Conservation (phyloP, 2,113 vertebrate species). For the Phoenicopterus ruber region DNA sequence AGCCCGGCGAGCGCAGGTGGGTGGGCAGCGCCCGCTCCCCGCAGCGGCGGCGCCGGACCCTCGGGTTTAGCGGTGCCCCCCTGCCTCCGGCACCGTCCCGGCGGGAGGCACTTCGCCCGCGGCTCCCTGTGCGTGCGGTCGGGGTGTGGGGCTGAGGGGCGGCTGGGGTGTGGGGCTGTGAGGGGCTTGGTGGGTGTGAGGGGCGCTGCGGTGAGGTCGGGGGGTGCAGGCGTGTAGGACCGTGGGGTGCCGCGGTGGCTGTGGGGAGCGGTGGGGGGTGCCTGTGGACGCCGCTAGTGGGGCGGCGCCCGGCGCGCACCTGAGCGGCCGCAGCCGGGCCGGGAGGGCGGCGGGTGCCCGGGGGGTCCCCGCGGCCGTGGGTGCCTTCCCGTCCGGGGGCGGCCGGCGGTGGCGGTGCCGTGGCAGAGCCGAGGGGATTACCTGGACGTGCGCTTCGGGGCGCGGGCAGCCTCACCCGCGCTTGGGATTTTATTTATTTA, state of each 20-base stretch:
- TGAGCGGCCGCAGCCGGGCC: neutral
- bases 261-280: too few species aligned
- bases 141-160: neutral
- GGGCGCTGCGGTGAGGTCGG: neutral
- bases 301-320: neutral
- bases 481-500: neutral
- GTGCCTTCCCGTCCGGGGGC: neutral
- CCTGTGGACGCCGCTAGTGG: neutral
- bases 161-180: neutral
- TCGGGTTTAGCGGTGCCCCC: neutral
- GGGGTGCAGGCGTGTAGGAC: neutral
- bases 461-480: neutral
- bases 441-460: neutral
- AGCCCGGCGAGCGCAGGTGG: constrained; percentile 11
- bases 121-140: neutral
- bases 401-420: neutral
- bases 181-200: neutral
- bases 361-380: neutral
- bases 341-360: neutral
- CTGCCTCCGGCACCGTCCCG: neutral
- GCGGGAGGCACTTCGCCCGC: neutral
- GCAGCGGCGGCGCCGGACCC: too few species aligned
- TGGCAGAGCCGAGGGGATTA: neutral
- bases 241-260: neutral
- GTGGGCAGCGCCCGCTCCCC: neutral